Evolutionary conservation across 1,140 invertebrate genomes (phyloP), one percentile per base, ranked within the genome.

Genomic region (Scaptodrosophila lebanonensis): DNA sequence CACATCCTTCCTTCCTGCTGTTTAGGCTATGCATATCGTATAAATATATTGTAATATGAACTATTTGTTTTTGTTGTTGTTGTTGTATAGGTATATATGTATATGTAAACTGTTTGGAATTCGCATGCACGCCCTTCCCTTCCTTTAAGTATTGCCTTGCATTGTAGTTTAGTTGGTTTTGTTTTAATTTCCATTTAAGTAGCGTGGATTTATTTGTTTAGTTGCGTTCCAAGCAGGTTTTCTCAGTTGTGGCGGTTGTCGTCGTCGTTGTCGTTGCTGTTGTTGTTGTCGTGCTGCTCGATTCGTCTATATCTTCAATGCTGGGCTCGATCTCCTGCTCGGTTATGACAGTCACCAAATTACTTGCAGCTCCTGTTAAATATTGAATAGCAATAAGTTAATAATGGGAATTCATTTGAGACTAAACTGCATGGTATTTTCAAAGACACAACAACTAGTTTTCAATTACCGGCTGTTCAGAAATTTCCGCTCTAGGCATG

Each of bases 321-420:
- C 43, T 73, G 35, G 63, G 60, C 61, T 87, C 85, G 61, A 86
- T 68, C 66, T 91, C 90, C 69, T 95, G 93, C 76, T 95, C 93
- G 42, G 93, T 94, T 91, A 97, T 96, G 27, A 95, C 94, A 48
- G 93, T 94, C 56, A 97, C 95, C 64, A 66, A 96, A 88, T 85
- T 94, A 92, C 77, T 94, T 85, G 47, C 42, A 29, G 20, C 49
- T 36, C 96, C 94, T 85, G 22, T n/a, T 11, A 3, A 7, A 17
- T 3, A 7, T 0, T 4, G 4, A 36, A 1, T 3, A 29, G 5
- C 17, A 18, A 35, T 20, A 27, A 15, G 18, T 29, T 48, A 27
- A 20, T 25, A 15, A 16, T 16, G 2, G 5, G n/a, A 13, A 42
- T 7, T 8, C 17, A 7, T 9, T 13, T 38, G n/a, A 40, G 15